Evolutionary conservation across 2,113 vertebrate genomes (phyloP).

Genomic region (Gallinago paraguaiae): DNA sequence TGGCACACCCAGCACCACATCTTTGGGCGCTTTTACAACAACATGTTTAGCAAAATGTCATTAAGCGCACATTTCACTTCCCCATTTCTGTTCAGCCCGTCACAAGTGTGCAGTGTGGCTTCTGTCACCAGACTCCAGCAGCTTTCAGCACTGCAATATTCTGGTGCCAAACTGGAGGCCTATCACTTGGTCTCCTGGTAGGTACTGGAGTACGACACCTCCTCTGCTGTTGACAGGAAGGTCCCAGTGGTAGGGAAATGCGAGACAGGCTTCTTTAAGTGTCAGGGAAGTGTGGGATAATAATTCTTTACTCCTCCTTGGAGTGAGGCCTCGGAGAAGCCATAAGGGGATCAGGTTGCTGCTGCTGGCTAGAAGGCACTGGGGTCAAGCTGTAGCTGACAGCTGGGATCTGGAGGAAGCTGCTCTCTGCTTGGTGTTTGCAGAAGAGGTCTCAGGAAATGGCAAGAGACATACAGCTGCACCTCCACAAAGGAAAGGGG

Average conservation of each 20-base stretch:
- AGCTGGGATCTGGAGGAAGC: neutral
- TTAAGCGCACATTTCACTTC: neutral
- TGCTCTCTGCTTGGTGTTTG: neutral
- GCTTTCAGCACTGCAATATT: neutral
- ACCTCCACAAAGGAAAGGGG: neutral
- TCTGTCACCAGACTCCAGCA: neutral
- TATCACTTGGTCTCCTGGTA: rapidly evolving
- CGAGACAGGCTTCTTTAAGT: rapidly evolving
- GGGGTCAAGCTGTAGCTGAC: neutral
- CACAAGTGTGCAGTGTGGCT: neutral
- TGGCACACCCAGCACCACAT: neutral
- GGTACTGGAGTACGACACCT: neutral
- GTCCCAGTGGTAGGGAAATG: neutral
- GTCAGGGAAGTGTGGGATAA: neutral
- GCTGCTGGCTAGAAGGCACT: neutral
- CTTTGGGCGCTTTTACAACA: neutral
- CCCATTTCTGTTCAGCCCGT: neutral
- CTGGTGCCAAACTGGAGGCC: neutral
- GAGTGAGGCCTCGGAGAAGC: neutral
- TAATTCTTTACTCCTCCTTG: neutral
- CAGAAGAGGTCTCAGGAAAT: neutral
- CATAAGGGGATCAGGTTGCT: neutral
- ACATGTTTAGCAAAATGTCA: neutral
- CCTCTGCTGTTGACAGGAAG: neutral
- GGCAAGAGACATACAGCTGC: neutral